These are phyloP conservation scores for Gerosis bhagava DNA, from an alignment of 2,888 invertebrate species.

Conservation along the genomic window DNA sequence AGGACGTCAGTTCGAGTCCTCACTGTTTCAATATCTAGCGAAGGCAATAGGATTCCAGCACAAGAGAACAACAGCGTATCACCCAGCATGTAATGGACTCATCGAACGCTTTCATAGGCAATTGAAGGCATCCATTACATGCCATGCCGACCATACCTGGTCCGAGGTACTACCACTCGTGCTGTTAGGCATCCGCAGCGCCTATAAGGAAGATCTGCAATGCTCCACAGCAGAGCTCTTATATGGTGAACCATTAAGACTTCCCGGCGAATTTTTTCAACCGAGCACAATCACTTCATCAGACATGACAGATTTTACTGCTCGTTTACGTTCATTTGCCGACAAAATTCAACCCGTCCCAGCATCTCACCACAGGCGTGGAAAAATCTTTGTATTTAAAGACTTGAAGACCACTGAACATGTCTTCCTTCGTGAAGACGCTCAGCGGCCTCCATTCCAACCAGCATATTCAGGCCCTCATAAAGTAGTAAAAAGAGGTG, in stretches of 20 bases:
- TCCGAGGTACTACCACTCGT: neutral
- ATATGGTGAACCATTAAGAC: too few relatives aligned
- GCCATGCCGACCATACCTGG: neutral
- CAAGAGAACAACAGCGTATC: conserved; percentile 34
- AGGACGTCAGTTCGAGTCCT: conserved; percentile 43
- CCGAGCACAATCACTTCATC: neutral
- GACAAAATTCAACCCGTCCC: neutral
- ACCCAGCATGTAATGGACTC: too few relatives aligned
- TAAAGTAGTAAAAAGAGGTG: neutral
- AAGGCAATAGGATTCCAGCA: conserved; percentile 31
- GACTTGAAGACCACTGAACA: neutral
- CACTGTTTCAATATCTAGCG: conserved; percentile 30
- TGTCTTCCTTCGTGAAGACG: neutral
- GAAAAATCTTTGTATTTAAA: neutral
- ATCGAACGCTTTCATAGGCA: too few relatives aligned
- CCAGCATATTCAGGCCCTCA: neutral
- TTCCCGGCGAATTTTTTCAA: neutral
- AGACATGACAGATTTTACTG: neutral
- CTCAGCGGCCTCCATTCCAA: neutral
- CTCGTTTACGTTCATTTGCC: neutral
- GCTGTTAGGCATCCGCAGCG: neutral
- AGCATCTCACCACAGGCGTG: neutral
- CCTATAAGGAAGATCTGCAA: neutral
- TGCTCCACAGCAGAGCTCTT: too few relatives aligned
- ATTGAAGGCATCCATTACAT: neutral